Evolutionary conservation across 2,888 invertebrate species (phyloP).

Genomic region (Hololepta plana): DNA sequence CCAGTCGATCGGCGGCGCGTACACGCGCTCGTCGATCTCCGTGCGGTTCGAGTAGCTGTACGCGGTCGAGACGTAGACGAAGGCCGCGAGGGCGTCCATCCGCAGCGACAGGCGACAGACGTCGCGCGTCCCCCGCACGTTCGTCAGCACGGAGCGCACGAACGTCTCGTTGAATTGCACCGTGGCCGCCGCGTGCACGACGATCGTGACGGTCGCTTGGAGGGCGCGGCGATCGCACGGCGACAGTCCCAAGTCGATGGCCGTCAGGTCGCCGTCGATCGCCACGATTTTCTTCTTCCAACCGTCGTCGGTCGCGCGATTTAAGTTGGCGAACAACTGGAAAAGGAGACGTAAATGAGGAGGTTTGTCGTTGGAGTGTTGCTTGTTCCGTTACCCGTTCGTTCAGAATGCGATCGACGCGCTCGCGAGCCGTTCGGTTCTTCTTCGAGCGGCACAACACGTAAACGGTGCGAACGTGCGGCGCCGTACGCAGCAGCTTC

Average conservation of each 20-base stretch:
- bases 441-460: slow-evolving; percentile 37
- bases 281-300: slow-evolving; percentile 2
- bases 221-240: background rate
- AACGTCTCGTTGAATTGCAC: slow-evolving; percentile 64
- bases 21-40: no score
- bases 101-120: slow-evolving; percentile 36
- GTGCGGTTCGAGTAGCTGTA: no score
- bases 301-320: no score
- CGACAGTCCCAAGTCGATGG: background rate
- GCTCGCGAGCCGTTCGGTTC: no score
- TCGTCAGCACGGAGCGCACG: slow-evolving; percentile 37
- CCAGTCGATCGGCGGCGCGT: no score
- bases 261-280: no score
- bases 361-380: no score
- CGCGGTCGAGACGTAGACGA: no score
- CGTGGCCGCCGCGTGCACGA: slow-evolving; percentile 61
- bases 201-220: no score
- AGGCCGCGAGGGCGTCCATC: no score
- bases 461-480: slow-evolving; percentile 33
- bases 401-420: no score
- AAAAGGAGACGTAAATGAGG: slow-evolving; percentile 5
- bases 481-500: slow-evolving; percentile 38
- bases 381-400: no score
- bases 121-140: slow-evolving; percentile 42
- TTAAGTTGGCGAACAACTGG: background rate